phyloP scores from a whole-genome alignment of 2,888 invertebrate genomes.

The Oxyscelio sp. region DNA sequence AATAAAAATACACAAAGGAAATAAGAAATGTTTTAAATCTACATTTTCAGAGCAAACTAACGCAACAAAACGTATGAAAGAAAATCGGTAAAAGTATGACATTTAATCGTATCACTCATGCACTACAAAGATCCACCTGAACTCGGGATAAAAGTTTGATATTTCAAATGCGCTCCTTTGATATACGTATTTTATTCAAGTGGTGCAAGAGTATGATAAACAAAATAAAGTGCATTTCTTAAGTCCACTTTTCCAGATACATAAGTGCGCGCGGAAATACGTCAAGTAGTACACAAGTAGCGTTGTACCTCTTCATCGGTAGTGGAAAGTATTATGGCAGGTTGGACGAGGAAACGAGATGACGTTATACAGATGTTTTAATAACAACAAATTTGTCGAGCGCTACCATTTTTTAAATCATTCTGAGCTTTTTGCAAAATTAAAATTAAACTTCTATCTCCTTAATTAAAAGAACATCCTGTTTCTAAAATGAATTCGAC shows the following conservation, averaged over 20 bases:
- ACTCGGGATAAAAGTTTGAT: constrained; percentile 48
- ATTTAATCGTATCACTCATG: constrained; percentile 44
- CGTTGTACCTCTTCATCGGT: constrained; percentile 36
- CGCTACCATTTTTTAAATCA: not conserved
- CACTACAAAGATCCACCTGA: constrained; percentile 37
- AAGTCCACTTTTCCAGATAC: constrained; percentile 48
- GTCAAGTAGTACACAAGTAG: constrained; percentile 62
- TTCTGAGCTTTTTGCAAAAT: not conserved
- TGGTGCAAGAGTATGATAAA: constrained; percentile 58
- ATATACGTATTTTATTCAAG: constrained; percentile 59
- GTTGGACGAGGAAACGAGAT: constrained; percentile 39
- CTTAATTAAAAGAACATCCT: no score
- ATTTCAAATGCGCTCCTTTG: constrained; percentile 44
- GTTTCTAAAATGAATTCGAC: no score
- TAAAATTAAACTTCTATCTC: not conserved
- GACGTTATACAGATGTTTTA: constrained; percentile 29
- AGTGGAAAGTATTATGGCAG: constrained; percentile 53
- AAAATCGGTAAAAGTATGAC: constrained; percentile 39
- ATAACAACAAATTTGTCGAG: constrained; percentile 31
- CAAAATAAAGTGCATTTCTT: constrained; percentile 64
- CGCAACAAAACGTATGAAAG: not conserved
- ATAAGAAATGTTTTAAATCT: no score
- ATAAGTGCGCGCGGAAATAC: constrained; percentile 53
- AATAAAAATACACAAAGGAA: no score
- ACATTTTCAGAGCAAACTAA: constrained; percentile 23